Percentiles rank a stretch among this genome's conserved stretches.
These are phyloP conservation scores for Drosophila eohydei DNA, from an alignment of 2,888 invertebrate genomes.

Conservation along the genomic window DNA sequence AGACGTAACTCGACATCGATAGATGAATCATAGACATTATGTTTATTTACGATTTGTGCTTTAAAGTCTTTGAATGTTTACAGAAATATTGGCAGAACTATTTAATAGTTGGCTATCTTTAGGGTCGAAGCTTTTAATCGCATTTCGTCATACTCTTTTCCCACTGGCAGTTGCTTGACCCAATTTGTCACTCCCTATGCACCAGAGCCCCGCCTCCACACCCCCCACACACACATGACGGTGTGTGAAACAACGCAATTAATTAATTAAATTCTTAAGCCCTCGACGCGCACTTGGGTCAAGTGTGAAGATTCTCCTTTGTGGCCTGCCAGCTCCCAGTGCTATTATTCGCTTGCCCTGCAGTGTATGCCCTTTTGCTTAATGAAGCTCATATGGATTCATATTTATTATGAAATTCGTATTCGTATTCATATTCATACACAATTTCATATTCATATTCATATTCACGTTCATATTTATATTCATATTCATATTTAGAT, in stretches of 20 bases:
- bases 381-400: background rate
- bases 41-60: background rate
- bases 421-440: background rate
- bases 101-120: background rate
- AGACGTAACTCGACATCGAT: conserved; percentile 5
- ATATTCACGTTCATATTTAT: background rate
- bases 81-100: background rate
- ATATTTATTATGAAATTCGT: background rate
- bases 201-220: conserved; percentile 1
- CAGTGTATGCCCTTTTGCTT: conserved; percentile 23
- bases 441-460: background rate
- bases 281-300: conserved; percentile 54
- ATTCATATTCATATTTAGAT: background rate
- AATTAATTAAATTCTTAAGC: conserved; percentile 77
- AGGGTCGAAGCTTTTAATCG: background rate
- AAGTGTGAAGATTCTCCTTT: conserved; percentile 65
- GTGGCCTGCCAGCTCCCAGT: conserved; percentile 44
- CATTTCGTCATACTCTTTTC: conserved; percentile 2
- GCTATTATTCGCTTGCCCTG: conserved; percentile 24
- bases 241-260: conserved; percentile 56
- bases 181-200: conserved; percentile 34
- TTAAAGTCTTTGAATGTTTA: background rate
- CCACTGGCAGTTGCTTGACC: conserved; percentile 31
- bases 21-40: conserved; percentile 10
- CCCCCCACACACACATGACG: conserved; percentile 11